A percentile compares a stretch with the other conserved stretches of the same genome.
Conservation (phyloP, 2,113 vertebrate species). For the Empidonax traillii region DNA sequence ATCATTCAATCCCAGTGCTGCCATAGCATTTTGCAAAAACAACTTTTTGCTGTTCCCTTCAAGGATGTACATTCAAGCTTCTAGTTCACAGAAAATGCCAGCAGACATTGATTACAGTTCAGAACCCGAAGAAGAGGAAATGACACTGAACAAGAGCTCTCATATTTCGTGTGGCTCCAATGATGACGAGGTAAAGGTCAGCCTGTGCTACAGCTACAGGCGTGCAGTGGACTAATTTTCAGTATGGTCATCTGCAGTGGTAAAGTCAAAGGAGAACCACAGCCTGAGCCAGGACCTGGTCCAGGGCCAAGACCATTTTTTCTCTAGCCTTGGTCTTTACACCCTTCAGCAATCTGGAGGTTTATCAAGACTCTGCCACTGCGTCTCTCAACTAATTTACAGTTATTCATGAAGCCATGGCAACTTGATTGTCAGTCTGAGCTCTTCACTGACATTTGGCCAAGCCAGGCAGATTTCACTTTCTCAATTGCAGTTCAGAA, state of each 20-base stretch:
- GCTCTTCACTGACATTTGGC: background rate
- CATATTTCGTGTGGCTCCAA: background rate
- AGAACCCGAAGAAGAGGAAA: background rate
- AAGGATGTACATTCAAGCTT: background rate
- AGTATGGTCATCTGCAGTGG: background rate
- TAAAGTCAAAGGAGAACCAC: background rate
- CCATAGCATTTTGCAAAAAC: background rate
- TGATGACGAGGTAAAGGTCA: background rate
- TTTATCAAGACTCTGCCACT: conserved; percentile 1
- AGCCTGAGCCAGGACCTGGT: background rate
- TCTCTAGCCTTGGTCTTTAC: background rate
- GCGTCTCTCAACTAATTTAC: background rate
- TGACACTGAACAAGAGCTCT: background rate
- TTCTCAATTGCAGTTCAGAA: conserved; percentile 14
- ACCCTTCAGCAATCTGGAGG: conserved; percentile 4
- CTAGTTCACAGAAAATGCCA: background rate
- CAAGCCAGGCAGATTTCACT: background rate
- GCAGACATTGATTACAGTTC: background rate
- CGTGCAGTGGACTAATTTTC: background rate
- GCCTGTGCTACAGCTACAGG: background rate
- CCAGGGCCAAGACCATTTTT: conserved; percentile 12
- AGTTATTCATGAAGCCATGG: background rate
- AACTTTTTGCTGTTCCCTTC: background rate
- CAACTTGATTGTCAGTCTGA: background rate
- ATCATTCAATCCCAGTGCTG: background rate